Evolutionary conservation across 2,797 vertebrate species (phyloP), one percentile per base, ranked within the genome.

Genomic region (Melanotaenia nigrans): DNA sequence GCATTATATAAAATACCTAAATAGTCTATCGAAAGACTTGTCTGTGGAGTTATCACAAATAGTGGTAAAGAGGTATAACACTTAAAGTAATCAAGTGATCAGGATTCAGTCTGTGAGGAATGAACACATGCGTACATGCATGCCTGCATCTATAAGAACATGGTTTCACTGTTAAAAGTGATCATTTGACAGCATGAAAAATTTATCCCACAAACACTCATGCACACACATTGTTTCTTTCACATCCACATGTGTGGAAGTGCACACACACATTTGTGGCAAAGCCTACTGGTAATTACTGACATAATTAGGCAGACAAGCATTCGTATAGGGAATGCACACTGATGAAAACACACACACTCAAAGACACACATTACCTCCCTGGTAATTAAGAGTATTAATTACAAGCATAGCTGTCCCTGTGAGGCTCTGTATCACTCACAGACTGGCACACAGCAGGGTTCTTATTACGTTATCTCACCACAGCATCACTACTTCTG

Each of bases 381-480:
- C 83, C 83, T 77, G 84, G 79, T 92, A 92, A 93, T 92, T 93
- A 93, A 91, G 89, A 87, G 91, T 90, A 93, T 93, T 93, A 93
- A 93, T 93, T 92, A 91, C 87, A 89, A 89, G 86, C 88, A 85
- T 87, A 90, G 89, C 89, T 88, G 85, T 92, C 87, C 91, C 92
- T 87, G 77, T 85, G 91, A 91, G 92, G 84, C 87, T 82, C 79
- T 51, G 87, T 88, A 91, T 93, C 91, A 86, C 90, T 92, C 89
- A 90, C 89, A 87, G 90, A 89, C 87, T 86, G 82, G 79, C 79
- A 85, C 87, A 2, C 90, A 90, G 90, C 84, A 75, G 83, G 87
- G 82, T 58, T 89, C 83, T 79, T 90, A 90, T 91, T 90, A 77
- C 90, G 88, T 83, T 87, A 91, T 90, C 90, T 87, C 86, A 79